Conservation (phyloP, 2,113 vertebrate genomes). For the Rhinoderma darwinii region DNA sequence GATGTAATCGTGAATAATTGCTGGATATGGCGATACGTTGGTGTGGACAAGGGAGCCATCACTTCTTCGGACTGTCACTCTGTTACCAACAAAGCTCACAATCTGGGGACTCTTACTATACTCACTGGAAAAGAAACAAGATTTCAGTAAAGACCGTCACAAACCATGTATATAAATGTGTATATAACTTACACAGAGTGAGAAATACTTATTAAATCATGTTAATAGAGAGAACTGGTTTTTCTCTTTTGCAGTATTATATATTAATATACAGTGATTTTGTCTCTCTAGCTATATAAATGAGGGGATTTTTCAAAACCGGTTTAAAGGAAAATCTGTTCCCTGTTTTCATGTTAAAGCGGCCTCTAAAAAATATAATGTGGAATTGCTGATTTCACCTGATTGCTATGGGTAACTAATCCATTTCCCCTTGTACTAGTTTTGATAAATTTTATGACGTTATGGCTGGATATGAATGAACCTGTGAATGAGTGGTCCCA, state of each 20-base stretch:
- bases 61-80: constrained; percentile 83
- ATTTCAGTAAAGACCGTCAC: neutral
- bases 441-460: too few relatives aligned
- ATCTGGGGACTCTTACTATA: constrained; percentile 85
- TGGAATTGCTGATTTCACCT: too few relatives aligned
- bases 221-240: too few relatives aligned
- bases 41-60: constrained; percentile 90
- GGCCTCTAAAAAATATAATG: too few relatives aligned
- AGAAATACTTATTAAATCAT: neutral
- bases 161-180: neutral
- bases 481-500: too few relatives aligned
- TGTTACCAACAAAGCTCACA: constrained; percentile 84
- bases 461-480: too few relatives aligned
- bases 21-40: constrained; percentile 82
- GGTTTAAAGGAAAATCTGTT: too few relatives aligned
- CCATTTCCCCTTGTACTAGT: too few relatives aligned
- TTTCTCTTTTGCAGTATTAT: neutral
- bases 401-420: too few relatives aligned
- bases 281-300: neutral
- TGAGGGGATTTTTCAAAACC: too few relatives aligned
- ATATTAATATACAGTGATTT: neutral
- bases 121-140: constrained; percentile 75
- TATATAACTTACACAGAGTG: neutral
- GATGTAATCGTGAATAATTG: constrained; percentile 83
- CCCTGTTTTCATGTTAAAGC: too few relatives aligned